These are phyloP conservation scores for Aleadryas rufinucha DNA, from an alignment of 2,113 vertebrate genomes.

Conservation along the genomic window DNA sequence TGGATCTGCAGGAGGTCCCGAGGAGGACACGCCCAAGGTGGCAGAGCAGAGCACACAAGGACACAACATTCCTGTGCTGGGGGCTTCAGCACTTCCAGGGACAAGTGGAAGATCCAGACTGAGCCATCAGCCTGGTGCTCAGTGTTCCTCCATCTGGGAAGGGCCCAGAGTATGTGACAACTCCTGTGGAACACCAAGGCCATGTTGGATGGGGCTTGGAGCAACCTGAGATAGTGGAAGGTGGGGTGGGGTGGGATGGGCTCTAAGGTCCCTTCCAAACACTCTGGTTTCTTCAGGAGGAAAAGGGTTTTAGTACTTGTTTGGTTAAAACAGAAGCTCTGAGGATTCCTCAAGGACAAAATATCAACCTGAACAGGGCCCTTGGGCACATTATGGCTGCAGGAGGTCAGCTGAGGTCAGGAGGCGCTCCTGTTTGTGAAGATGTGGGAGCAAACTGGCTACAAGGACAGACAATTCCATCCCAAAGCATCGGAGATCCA, in stretches of 20 bases:
- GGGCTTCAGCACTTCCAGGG: background rate
- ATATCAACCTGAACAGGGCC: fast-evolving
- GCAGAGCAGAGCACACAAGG: background rate
- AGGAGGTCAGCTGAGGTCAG: background rate
- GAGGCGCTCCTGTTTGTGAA: background rate
- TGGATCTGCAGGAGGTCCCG: fast-evolving
- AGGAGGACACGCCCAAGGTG: fast-evolving
- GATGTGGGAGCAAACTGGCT: background rate
- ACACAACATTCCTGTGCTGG: fast-evolving
- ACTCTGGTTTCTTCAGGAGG: background rate
- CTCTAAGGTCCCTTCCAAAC: background rate
- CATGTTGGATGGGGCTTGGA: background rate
- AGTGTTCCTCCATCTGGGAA: fast-evolving
- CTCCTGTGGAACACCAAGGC: fast-evolving
- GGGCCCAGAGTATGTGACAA: fast-evolving
- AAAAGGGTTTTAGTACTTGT: fast-evolving
- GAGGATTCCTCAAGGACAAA: background rate
- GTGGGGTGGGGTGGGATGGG: background rate
- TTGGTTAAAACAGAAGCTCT: background rate
- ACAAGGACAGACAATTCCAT: background rate
- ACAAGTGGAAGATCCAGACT: background rate
- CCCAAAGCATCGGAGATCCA: too few relatives aligned
- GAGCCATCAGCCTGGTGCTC: background rate
- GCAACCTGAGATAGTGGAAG: background rate
- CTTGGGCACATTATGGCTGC: fast-evolving